Evolutionary conservation across 1,140 invertebrate species (phyloP).

Genomic region (Anastatus disparis): DNA sequence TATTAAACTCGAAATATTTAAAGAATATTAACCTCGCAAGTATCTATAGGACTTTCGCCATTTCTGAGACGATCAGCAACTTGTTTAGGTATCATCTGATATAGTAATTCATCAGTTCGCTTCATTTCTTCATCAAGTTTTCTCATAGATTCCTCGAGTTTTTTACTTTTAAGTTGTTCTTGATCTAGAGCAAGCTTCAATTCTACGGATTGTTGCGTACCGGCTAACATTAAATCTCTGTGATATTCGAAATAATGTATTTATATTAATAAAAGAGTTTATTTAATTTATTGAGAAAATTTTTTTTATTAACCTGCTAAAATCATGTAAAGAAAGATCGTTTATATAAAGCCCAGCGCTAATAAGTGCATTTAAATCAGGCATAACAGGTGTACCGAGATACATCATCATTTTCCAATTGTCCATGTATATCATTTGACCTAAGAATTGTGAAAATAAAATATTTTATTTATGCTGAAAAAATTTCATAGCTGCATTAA

Average conservation of each 20-base stretch:
- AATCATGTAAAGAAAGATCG: conserved; percentile 97
- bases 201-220: conserved; percentile 97
- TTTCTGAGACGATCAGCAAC: conserved; percentile 91
- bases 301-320: conserved; percentile 77
- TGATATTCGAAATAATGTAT: not conserved
- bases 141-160: conserved; percentile 94
- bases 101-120: conserved; percentile 92
- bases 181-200: conserved; percentile 94
- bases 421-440: conserved; percentile 98
- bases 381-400: conserved; percentile 94
- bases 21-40: conserved; percentile 90
- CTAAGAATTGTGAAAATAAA: conserved; percentile 71
- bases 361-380: conserved; percentile 89
- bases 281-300: not conserved
- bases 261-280: not conserved
- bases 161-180: conserved; percentile 96
- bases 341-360: conserved; percentile 94
- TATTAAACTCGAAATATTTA: too few relatives aligned
- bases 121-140: conserved; percentile 96
- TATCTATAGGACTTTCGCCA: conserved; percentile 93
- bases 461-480: too few relatives aligned
- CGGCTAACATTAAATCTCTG: conserved; percentile 94
- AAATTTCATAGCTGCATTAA: too few relatives aligned
- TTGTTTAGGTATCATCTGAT: conserved; percentile 99
- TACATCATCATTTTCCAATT: conserved; percentile 98